Base-by-base conservation (phyloP, 2,113 vertebrate species). In the Sinocyclocheilus anshuiensis region DNA sequence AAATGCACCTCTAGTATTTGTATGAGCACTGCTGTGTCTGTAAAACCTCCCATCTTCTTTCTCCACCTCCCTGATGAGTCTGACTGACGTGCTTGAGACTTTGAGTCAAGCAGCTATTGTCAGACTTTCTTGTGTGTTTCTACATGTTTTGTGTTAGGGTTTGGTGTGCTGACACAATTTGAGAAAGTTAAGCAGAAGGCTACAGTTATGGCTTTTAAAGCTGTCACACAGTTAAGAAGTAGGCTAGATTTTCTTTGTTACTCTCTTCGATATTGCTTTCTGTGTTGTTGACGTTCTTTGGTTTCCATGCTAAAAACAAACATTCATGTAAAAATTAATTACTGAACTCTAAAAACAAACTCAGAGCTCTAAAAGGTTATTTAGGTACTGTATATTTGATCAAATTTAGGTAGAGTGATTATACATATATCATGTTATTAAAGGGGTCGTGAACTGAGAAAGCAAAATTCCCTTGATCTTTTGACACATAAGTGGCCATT, bases 11-110 rank as follows among this genome's bases (percentile, higher is more conserved):
- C 13, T 29, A 24, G 5, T 26, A 39, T 48, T 48, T 48, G 36
- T 81, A 65, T 39, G 26, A 33, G 24, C 48, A 29, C 15, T 13
- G 22, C 18, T 26, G 20, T 74, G 50, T 22, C 26, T 15, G 29
- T 36, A 75, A 74, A 75, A 16, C 48, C 6, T 79, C 13, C 33
- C 6, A 42, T 86, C 45, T 74, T 13, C 12, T 11, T 39, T 2
- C 26, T 69, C 39, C 15, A 36, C 26, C 8, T 79, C 57, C 72
- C 65, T 26, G 63, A 39, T n/a, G 10, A 71, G 45, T 20, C 36
- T 86, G 85, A 86, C 61, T 81, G 85, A 61, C 39, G n/a, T n/a
- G 67, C 50, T 63, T 8, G 8, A 80, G 61, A 59, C 45, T 67
- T 26, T 83, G 81, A 71, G 10, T 15, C 39, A 65, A 63, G 22